Percentiles rank a stretch among this genome's conserved stretches.
phyloP scores from a whole-genome alignment of 2,113 vertebrate species.

The Nanorana parkeri region DNA sequence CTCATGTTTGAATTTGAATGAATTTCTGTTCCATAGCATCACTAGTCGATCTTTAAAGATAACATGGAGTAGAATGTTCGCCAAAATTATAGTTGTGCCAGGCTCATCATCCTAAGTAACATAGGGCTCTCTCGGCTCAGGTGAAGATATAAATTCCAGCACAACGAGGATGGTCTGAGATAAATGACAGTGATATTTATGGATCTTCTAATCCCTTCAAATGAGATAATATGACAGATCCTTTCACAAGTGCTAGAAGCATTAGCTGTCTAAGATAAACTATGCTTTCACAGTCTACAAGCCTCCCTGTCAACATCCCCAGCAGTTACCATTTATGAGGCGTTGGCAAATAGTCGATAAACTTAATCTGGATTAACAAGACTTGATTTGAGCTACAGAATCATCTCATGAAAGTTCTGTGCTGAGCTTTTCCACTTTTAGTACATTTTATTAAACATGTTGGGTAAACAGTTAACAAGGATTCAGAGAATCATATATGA shows the following conservation, averaged over 20 bases:
- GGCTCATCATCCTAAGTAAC: neutral
- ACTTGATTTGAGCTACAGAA: neutral
- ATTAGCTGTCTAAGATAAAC: slow-evolving; percentile 1
- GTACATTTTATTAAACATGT: no score
- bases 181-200: slow-evolving; percentile 40
- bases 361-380: neutral
- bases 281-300: neutral
- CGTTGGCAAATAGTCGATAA: neutral
- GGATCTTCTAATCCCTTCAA: slow-evolving; percentile 43
- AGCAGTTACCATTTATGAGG: neutral
- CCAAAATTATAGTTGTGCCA: no score
- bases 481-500: no score
- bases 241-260: neutral
- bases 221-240: slow-evolving; percentile 45
- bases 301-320: slow-evolving; percentile 4
- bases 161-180: neutral
- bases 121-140: neutral
- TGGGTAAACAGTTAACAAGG: no score
- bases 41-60: no score
- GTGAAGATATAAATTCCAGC: slow-evolving; percentile 9
- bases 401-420: no score
- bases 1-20: no score
- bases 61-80: no score
- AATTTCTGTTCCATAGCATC: no score
- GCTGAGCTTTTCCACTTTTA: no score